A percentile compares a stretch with the other conserved stretches of the same genome.
These are phyloP conservation scores for Philypnodon macrostomus DNA, from an alignment of 2,797 vertebrate species.

Conservation along the genomic window DNA sequence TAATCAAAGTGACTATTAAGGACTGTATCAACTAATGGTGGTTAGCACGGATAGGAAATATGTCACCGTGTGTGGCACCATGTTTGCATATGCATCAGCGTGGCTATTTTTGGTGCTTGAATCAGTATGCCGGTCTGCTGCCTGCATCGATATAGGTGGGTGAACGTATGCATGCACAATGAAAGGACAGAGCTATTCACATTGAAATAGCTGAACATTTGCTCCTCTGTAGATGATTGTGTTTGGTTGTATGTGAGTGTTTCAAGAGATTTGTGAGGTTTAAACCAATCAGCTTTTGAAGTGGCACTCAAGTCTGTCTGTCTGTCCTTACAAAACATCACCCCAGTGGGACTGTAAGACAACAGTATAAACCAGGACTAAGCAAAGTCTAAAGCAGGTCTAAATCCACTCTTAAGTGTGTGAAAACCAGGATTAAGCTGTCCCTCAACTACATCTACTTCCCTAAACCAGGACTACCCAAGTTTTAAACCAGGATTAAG, in stretches of 20 bases:
- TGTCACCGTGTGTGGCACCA: slow-evolving; percentile 17
- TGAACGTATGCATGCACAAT: slow-evolving; percentile 7
- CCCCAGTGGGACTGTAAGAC: not conserved
- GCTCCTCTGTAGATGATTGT: slow-evolving; percentile 7
- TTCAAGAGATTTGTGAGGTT: slow-evolving; percentile 34
- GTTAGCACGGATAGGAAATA: not conserved
- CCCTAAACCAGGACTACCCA: no score
- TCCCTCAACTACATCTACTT: no score
- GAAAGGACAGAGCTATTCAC: slow-evolving; percentile 18
- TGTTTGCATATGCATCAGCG: slow-evolving; percentile 19
- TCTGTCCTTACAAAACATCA: slow-evolving; percentile 16
- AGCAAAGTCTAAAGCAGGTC: no score
- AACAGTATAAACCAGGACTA: not conserved
- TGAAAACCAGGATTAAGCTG: no score
- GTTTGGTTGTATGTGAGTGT: slow-evolving; percentile 11
- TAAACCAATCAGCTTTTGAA: slow-evolving; percentile 12
- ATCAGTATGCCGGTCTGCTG: slow-evolving; percentile 38
- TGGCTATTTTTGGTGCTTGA: slow-evolving; percentile 31
- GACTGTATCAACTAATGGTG: slow-evolving; percentile 3
- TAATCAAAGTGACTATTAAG: no score
- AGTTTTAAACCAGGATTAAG: no score
- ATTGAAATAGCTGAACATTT: slow-evolving; percentile 13
- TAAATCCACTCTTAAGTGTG: no score
- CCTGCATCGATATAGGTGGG: slow-evolving; percentile 9
- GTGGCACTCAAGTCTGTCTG: slow-evolving; percentile 10